phyloP scores from a whole-genome alignment of 2,888 invertebrate genomes.

The Elgonia sp. region DNA sequence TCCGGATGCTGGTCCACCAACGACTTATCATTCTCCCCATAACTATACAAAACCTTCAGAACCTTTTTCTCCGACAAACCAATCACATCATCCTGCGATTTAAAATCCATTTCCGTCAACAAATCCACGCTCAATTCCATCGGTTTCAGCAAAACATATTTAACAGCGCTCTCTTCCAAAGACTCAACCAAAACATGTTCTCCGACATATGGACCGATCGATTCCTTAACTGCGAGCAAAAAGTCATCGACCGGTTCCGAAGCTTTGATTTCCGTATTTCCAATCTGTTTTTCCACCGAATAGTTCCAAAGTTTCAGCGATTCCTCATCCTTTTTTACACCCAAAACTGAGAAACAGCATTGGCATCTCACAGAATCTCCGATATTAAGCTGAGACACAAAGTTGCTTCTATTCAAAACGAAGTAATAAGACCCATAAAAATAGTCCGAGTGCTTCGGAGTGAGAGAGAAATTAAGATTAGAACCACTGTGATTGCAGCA shows the following conservation, averaged over 20 bases:
- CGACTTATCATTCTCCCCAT: conserved; percentile 79
- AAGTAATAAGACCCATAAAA: conserved; percentile 83
- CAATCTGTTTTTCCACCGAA: conserved; percentile 80
- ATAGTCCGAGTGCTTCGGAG: conserved; percentile 82
- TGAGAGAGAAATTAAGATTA: conserved; percentile 61
- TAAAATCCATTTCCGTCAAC: conserved; percentile 78
- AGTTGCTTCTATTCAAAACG: conserved; percentile 80
- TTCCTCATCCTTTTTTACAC: conserved; percentile 76
- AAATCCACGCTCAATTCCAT: conserved; percentile 84
- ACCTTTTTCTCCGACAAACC: conserved; percentile 79
- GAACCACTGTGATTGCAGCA: conserved; percentile 82
- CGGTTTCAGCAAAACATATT: conserved; percentile 79
- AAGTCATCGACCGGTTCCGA: conserved; percentile 82
- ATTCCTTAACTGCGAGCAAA: conserved; percentile 81
- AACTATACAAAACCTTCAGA: conserved; percentile 84
- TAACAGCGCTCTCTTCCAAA: conserved; percentile 76
- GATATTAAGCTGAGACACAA: conserved; percentile 79
- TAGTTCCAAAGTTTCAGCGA: conserved; percentile 85
- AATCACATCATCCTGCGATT: conserved; percentile 34
- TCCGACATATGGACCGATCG: conserved; percentile 79
- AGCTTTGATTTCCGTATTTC: conserved; percentile 50
- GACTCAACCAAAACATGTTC: conserved; percentile 83
- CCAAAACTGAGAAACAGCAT: conserved; percentile 83
- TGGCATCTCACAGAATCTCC: conserved; percentile 81
- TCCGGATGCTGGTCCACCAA: conserved; percentile 76